Percentiles rank a stretch among this genome's conserved stretches.
phyloP scores from a whole-genome alignment of 2,797 vertebrate species.

The Takifugu rubripes region DNA sequence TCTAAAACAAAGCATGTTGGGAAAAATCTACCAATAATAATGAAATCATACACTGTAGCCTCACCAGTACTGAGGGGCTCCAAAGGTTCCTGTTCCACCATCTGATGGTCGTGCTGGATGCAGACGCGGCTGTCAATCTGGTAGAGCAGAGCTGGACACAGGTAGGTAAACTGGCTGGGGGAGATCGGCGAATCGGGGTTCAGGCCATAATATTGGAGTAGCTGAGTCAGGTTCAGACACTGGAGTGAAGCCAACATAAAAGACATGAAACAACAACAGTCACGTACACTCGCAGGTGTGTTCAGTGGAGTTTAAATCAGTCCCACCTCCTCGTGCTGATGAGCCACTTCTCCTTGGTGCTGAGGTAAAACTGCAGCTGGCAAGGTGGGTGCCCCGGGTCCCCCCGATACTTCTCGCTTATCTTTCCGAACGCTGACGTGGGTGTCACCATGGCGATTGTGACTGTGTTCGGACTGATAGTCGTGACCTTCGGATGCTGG shows the following conservation, averaged over 20 bases:
- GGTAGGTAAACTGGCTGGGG: constrained; percentile 85
- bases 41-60: neutral
- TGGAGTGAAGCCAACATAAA: constrained; percentile 44
- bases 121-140: constrained; percentile 95
- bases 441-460: constrained; percentile 7
- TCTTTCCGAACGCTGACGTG: constrained; percentile 65
- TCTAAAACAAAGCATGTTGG: too few relatives aligned
- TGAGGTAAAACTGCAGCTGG: constrained; percentile 21
- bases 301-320: neutral
- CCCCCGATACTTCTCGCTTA: constrained; percentile 81
- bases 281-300: too few relatives aligned
- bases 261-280: neutral
- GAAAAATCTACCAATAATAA: too few relatives aligned
- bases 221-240: constrained; percentile 94
- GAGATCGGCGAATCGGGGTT: constrained; percentile 83
- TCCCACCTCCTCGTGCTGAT: constrained; percentile 85
- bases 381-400: constrained; percentile 30
- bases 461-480: constrained; percentile 3
- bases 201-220: constrained; percentile 86
- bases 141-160: constrained; percentile 95
- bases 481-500: constrained; percentile 7
- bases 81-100: constrained; percentile 75
- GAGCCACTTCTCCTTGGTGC: constrained; percentile 62
- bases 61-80: constrained; percentile 70
- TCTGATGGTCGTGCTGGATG: constrained; percentile 86